Evolutionary conservation across 2,888 invertebrate genomes (phyloP).

Genomic region (Harpagoxenus sublaevis): DNA sequence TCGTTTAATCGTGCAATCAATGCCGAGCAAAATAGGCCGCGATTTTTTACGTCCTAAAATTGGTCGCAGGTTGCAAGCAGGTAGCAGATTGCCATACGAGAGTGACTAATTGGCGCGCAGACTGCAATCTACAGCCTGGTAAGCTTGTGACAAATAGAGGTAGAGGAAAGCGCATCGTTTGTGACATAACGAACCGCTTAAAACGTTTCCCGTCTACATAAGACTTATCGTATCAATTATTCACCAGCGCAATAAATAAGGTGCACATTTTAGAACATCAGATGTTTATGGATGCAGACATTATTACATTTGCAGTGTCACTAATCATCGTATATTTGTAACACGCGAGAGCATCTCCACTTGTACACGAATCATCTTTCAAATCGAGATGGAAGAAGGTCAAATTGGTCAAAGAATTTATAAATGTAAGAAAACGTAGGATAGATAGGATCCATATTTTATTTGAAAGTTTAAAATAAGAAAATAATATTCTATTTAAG

Average conservation of each 20-base stretch:
- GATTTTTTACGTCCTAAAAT: slow-evolving; percentile 49
- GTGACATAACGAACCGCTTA: slow-evolving; percentile 53
- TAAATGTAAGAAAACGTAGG: neutral
- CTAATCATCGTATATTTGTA: slow-evolving; percentile 30
- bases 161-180: slow-evolving; percentile 46
- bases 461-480: slow-evolving; percentile 3
- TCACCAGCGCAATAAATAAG: slow-evolving; percentile 45
- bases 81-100: slow-evolving; percentile 54
- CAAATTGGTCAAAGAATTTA: neutral
- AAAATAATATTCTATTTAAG: slow-evolving; percentile 10
- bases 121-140: slow-evolving; percentile 63
- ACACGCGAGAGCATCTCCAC: neutral
- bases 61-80: slow-evolving; percentile 56
- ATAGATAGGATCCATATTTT: neutral
- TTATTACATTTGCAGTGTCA: slow-evolving; percentile 32
- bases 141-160: slow-evolving; percentile 67
- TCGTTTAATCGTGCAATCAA: slow-evolving; percentile 24
- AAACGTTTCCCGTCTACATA: slow-evolving; percentile 31
- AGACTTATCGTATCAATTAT: slow-evolving; percentile 58
- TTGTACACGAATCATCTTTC: neutral
- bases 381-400: neutral
- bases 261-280: slow-evolving; percentile 19
- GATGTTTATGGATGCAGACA: slow-evolving; percentile 37
- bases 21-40: slow-evolving; percentile 24
- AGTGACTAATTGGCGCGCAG: slow-evolving; percentile 62